These are phyloP conservation scores for Mungos mungo DNA, from an alignment of 2,113 vertebrate genomes.

Conservation along the genomic window DNA sequence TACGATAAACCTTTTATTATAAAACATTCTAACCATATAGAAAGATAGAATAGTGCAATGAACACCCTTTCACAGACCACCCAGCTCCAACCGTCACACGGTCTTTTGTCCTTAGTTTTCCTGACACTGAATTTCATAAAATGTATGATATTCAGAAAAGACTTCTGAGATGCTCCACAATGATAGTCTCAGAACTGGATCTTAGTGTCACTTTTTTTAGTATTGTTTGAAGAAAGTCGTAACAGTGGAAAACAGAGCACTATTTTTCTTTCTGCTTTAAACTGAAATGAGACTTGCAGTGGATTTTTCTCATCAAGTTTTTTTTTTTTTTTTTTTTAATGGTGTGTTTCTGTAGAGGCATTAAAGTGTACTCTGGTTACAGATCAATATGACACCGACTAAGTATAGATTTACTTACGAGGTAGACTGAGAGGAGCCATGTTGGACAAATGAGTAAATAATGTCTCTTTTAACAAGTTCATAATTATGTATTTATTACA, in stretches of 20 bases:
- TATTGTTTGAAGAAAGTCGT: slow-evolving; percentile 67
- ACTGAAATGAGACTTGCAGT: slow-evolving; percentile 57
- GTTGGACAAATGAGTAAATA: slow-evolving; percentile 85
- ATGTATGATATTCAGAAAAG: not conserved
- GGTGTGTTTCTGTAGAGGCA: slow-evolving; percentile 74
- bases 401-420: slow-evolving; percentile 85
- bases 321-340: slow-evolving; percentile 47
- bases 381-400: slow-evolving; percentile 85
- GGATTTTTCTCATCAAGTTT: slow-evolving; percentile 64
- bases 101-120: not conserved
- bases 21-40: not conserved
- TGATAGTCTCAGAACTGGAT: not conserved
- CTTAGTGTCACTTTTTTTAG: not conserved
- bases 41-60: not conserved
- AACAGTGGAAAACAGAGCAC: slow-evolving; percentile 1
- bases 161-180: not conserved
- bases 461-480: slow-evolving; percentile 86
- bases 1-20: not conserved
- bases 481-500: slow-evolving; percentile 85
- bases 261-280: slow-evolving; percentile 55
- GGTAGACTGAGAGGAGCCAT: slow-evolving; percentile 87
- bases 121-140: not conserved
- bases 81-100: not conserved
- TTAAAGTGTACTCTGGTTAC: slow-evolving; percentile 76
- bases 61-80: not conserved